Percentiles rank a stretch among this genome's conserved stretches.
phyloP scores from a whole-genome alignment of 2,797 vertebrate species.

The Podarcis siculus region DNA sequence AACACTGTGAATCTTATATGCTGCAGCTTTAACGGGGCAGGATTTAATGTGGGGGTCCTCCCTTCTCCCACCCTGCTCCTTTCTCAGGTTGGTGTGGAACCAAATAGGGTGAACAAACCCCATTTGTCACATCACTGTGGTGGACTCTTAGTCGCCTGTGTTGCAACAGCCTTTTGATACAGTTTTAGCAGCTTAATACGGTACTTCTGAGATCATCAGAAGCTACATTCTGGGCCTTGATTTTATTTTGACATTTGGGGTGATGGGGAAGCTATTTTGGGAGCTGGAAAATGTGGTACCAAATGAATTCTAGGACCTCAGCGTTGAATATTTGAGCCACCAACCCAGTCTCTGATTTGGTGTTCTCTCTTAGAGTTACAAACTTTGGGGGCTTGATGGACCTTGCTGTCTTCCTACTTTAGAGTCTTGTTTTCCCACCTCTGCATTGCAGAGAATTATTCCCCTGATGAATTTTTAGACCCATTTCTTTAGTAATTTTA shows the following conservation, averaged over 20 bases:
- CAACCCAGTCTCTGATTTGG: not conserved
- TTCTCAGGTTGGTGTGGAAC: constrained; percentile 24
- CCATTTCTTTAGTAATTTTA: not conserved
- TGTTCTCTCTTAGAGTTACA: not conserved
- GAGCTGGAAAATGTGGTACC: too few species aligned
- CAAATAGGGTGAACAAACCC: not conserved
- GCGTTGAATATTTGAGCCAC: not conserved
- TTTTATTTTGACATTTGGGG: too few species aligned
- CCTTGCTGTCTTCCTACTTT: not conserved
- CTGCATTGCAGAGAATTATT: not conserved
- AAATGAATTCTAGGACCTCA: not conserved
- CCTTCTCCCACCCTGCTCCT: not conserved
- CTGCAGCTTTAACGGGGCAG: not conserved
- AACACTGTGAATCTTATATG: constrained; percentile 1
- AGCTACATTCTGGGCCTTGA: too few species aligned
- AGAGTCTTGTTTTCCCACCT: not conserved
- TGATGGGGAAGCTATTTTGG: not conserved
- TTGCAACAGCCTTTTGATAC: not conserved
- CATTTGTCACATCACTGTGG: not conserved
- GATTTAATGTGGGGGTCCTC: not conserved
- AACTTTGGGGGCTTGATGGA: not conserved
- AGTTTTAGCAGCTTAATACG: not conserved
- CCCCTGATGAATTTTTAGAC: not conserved
- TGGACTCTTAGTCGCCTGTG: constrained; percentile 2
- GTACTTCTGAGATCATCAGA: not conserved